These are phyloP conservation scores for Papilio polytes DNA, from an alignment of 1,140 invertebrate species.

Conservation along the genomic window DNA sequence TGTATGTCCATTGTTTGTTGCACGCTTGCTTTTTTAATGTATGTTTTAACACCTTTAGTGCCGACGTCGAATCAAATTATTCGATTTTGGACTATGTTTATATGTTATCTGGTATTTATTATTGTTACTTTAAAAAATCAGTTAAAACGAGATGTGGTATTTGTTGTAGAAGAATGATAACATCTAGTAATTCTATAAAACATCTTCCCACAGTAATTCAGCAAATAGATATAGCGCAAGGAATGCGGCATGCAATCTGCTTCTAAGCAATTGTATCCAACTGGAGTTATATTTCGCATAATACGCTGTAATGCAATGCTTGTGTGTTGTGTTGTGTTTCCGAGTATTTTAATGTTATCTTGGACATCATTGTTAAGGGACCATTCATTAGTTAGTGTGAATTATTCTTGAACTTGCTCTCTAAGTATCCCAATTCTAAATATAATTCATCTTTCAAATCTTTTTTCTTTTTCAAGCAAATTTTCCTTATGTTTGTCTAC, in stretches of 20 bases:
- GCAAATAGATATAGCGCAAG: not conserved
- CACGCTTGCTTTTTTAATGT: constrained; percentile 40
- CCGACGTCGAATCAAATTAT: not conserved
- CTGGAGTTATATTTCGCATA: constrained; percentile 6
- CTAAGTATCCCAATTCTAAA: too few relatives aligned
- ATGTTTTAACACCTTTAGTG: not conserved
- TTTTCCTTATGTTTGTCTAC: too few relatives aligned
- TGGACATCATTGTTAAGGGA: not conserved
- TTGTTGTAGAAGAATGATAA: too few relatives aligned
- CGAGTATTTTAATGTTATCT: not conserved
- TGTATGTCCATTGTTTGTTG: constrained; percentile 79
- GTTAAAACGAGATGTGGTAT: too few relatives aligned
- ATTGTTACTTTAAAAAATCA: too few relatives aligned
- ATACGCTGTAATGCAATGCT: constrained; percentile 31
- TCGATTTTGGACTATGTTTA: too few relatives aligned
- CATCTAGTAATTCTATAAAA: too few relatives aligned
- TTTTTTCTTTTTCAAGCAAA: too few relatives aligned
- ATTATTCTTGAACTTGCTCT: too few relatives aligned
- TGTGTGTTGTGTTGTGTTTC: not conserved
- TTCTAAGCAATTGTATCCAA: constrained; percentile 26
- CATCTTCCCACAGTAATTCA: constrained; percentile 1
- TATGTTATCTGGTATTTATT: too few relatives aligned
- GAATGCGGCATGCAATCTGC: not conserved
- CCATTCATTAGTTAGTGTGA: too few relatives aligned
- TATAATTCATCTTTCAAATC: too few relatives aligned